Base-by-base conservation (phyloP, 2,797 vertebrate species). In the Syncerus caffer region DNA sequence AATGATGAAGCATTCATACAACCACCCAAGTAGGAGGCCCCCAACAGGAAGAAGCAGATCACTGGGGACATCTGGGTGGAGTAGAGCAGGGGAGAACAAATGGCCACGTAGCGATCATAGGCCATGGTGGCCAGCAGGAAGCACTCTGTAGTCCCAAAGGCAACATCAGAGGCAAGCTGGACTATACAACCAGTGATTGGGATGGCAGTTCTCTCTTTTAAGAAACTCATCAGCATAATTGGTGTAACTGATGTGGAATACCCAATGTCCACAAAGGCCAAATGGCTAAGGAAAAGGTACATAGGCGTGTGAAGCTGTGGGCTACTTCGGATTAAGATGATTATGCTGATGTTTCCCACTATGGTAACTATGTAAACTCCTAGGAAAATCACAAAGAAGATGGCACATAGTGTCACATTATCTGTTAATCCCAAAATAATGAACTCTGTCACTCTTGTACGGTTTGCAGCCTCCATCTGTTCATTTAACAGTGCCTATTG, bases 101-200 rank as follows among this genome's bases (percentile, higher is more conserved):
- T 97, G 88, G 97, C 97, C 57, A 95, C 86, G 1, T 98, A 97
- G 45, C 47, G 83, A 9, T 98, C 86, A 4, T 96, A 98, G 31
- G 97, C 96, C 95, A 93, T 90, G 74, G 95, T 71, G 4, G 98
- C 97, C 90, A 98, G 57, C 17, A 98, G 89, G 88, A 98, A 97
- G 93, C 98, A 98, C 45, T 98, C 98, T n/a, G 97, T 97, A 23
- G 96, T 97, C 60, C 96, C 97, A 90, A 97, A 98, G 60, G 97
- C 80, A 31, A 98, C 96, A 78, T 98, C 98, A 82, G 97, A 98
- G 79, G 62, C 98, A 78, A 98, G 96, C 50, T 98, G 98, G 16
- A 64, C 89, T 82, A 96, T n/a, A 58, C 97, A 98, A 6, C 96
- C 96, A 9, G 29, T 38, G 55, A 97, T 50, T 11, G 96, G 92